phyloP scores from a whole-genome alignment of 2,888 invertebrate species.

The Eustalomyia histrio region DNA sequence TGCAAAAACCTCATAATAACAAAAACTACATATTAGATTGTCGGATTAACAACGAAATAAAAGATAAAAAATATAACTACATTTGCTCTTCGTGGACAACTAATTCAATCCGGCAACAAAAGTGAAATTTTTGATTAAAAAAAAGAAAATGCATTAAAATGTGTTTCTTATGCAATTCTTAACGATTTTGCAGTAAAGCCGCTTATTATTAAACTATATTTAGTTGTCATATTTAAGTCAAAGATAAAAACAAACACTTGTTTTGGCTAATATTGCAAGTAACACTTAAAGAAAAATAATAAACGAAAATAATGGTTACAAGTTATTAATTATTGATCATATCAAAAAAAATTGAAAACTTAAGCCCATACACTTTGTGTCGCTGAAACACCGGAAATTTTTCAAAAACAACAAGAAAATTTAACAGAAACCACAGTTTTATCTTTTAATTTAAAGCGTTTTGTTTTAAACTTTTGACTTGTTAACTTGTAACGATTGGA shows the following conservation, averaged over 20 bases:
- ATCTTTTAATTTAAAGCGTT: no score
- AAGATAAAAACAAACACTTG: background rate
- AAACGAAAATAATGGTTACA: background rate
- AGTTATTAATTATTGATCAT: no score
- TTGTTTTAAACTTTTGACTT: no score
- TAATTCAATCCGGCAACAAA: background rate
- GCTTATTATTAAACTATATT: background rate
- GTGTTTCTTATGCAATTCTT: background rate
- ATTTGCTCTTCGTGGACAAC: background rate
- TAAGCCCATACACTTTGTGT: no score
- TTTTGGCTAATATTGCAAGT: background rate
- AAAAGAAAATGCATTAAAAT: background rate
- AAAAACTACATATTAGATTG: background rate
- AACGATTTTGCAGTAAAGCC: background rate
- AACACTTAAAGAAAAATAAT: conserved; percentile 11
- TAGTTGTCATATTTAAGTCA: conserved; percentile 13
- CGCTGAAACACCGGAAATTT: no score
- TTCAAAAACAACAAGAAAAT: no score
- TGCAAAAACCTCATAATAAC: background rate
- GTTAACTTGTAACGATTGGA: no score
- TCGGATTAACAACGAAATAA: background rate
- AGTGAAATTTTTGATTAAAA: background rate
- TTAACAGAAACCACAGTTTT: no score
- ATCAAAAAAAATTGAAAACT: no score
- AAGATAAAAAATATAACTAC: background rate